phyloP scores from a whole-genome alignment of 2,113 vertebrate species.

The Otus sunia region DNA sequence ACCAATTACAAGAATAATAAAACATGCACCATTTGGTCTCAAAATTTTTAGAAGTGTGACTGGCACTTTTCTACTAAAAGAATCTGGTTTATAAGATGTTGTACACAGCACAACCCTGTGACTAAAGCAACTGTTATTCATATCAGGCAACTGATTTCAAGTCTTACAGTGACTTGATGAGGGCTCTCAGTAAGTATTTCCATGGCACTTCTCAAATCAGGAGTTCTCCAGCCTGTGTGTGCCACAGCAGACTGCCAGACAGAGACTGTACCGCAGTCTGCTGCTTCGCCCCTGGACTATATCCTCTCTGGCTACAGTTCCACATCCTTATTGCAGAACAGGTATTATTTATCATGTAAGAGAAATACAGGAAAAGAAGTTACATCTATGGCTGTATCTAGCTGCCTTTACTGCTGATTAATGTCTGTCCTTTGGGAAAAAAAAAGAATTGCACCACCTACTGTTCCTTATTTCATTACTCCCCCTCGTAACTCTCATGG shows the following conservation, averaged over 20 bases:
- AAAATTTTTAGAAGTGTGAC: background rate
- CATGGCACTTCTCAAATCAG: background rate
- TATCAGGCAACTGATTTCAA: background rate
- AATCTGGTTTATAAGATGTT: background rate
- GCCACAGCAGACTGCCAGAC: background rate
- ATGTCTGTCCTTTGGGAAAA: background rate
- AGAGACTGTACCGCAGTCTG: background rate
- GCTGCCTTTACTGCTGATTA: background rate
- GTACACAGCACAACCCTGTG: background rate
- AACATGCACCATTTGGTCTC: background rate
- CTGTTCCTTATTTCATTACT: constrained; percentile 28
- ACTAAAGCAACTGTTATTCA: background rate
- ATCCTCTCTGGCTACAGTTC: background rate
- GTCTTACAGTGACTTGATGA: background rate
- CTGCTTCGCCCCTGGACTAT: background rate
- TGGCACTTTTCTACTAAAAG: background rate
- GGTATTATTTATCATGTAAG: background rate
- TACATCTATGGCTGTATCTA: constrained; percentile 14
- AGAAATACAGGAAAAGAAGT: constrained; percentile 10
- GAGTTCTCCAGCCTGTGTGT: background rate
- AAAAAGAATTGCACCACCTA: background rate
- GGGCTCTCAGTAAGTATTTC: constrained; percentile 3
- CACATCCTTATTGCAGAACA: background rate
- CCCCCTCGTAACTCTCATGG: background rate
- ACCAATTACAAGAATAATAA: background rate